Evolutionary conservation across 2,888 invertebrate genomes (phyloP).

Genomic region (Ectropis crepuscularia): DNA sequence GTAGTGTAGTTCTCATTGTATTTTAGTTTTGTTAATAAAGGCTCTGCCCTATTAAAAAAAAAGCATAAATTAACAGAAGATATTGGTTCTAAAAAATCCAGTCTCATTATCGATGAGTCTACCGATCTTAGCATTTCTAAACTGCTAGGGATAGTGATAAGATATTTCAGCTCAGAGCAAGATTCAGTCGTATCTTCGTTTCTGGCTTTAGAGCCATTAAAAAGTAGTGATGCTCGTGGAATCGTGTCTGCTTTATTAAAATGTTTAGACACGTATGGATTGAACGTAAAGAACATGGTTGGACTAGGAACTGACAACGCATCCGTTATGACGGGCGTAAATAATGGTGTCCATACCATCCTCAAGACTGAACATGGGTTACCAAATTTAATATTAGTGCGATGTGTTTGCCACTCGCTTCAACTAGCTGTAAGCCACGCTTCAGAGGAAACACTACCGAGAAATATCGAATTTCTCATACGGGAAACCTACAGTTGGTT

Average conservation of each 20-base stretch:
- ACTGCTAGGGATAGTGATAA: slow-evolving; percentile 18
- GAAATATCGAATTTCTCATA: slow-evolving; percentile 50
- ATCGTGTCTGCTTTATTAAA: slow-evolving; percentile 35
- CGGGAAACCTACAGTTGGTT: slow-evolving; percentile 55
- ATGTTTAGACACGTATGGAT: slow-evolving; percentile 28
- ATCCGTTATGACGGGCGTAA: slow-evolving; percentile 51
- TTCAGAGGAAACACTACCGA: slow-evolving; percentile 46
- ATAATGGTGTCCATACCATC: slow-evolving; percentile 48
- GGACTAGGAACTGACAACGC: slow-evolving; percentile 56
- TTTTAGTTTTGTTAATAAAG: too few relatives aligned
- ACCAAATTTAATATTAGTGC: neutral
- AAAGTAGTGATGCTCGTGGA: slow-evolving; percentile 38
- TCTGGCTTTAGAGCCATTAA: slow-evolving; percentile 15
- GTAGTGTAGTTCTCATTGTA: too few relatives aligned
- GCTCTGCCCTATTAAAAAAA: too few relatives aligned
- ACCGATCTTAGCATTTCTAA: slow-evolving; percentile 29
- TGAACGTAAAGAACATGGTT: slow-evolving; percentile 41
- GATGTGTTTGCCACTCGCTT: slow-evolving; percentile 46
- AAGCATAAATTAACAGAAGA: slow-evolving; percentile 25
- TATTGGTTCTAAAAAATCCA: slow-evolving; percentile 31
- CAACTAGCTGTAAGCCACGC: slow-evolving; percentile 52
- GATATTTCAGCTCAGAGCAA: slow-evolving; percentile 14
- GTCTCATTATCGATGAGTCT: slow-evolving; percentile 39
- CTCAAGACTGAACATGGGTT: slow-evolving; percentile 40
- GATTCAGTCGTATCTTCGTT: neutral